Conservation (phyloP, 2,888 invertebrate species). For the Saturnia pavonia region DNA sequence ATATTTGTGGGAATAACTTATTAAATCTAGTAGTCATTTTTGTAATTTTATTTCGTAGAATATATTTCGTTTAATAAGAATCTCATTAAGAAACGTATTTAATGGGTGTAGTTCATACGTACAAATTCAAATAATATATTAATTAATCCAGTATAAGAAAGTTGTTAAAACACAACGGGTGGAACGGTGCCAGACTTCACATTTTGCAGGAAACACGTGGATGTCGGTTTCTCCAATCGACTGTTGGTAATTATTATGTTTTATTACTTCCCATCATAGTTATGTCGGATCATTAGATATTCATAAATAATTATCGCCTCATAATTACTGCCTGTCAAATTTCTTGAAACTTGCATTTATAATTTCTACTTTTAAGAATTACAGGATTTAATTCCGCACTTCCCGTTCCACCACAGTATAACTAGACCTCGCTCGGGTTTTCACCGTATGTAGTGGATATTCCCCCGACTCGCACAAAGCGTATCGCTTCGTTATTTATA, state of each 20-base stretch:
- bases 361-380: not conserved
- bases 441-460: not conserved
- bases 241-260: conserved; percentile 41
- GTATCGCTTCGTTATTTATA: no score
- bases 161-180: conserved; percentile 36
- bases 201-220: conserved; percentile 43
- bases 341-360: not conserved
- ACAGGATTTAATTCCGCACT: not conserved
- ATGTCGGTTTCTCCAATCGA: conserved; percentile 44
- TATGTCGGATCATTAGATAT: conserved; percentile 35
- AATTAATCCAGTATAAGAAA: conserved; percentile 26
- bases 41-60: no score
- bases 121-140: not conserved
- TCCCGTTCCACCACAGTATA: no score
- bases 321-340: conserved; percentile 20
- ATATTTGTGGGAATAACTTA: no score
- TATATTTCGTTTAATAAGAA: no score
- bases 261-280: conserved; percentile 49
- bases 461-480: no score
- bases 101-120: not conserved
- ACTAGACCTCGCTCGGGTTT: no score
- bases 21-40: no score
- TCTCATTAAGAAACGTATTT: no score
- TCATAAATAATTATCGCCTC: conserved; percentile 34
- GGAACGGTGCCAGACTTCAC: conserved; percentile 33